Evolutionary conservation across 2,113 vertebrate genomes (phyloP).

Genomic region (Shinisaurus crocodilurus): DNA sequence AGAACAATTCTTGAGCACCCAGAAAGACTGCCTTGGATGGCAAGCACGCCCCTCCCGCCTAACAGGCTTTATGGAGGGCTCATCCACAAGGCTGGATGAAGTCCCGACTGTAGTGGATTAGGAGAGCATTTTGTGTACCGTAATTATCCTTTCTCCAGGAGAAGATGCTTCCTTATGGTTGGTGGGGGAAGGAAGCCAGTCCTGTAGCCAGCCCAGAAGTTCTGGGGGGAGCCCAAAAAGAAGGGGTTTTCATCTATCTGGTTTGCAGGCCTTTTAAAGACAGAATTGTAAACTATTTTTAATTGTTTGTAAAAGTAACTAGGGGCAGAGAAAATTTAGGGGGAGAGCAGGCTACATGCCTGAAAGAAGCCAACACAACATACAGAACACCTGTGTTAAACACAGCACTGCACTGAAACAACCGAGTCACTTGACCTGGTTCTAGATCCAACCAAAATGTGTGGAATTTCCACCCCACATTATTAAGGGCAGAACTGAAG

Average conservation of each 20-base stretch:
- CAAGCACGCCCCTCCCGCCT: neutral
- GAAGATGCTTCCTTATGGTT: neutral
- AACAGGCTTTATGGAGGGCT: neutral
- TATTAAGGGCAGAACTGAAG: conserved; percentile 6
- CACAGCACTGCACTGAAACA: neutral
- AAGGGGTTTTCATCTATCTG: too few species aligned
- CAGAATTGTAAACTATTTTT: too few species aligned
- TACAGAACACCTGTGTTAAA: neutral
- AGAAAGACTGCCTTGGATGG: neutral
- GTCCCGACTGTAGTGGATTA: neutral
- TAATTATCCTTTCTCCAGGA: neutral
- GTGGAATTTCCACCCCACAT: neutral
- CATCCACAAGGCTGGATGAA: neutral
- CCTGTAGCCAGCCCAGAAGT: too few species aligned
- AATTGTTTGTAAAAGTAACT: too few species aligned
- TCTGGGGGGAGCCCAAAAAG: too few species aligned
- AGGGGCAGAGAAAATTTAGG: too few species aligned
- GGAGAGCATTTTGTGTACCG: neutral
- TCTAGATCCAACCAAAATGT: neutral
- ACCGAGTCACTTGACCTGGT: neutral
- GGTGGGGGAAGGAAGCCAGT: neutral
- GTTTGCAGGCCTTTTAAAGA: too few species aligned
- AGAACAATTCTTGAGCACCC: neutral
- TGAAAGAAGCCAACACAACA: neutral
- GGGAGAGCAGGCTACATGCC: too few species aligned